These are phyloP conservation scores for Lordiphosa collinella DNA, from an alignment of 1,140 invertebrate species.

Conservation along the genomic window DNA sequence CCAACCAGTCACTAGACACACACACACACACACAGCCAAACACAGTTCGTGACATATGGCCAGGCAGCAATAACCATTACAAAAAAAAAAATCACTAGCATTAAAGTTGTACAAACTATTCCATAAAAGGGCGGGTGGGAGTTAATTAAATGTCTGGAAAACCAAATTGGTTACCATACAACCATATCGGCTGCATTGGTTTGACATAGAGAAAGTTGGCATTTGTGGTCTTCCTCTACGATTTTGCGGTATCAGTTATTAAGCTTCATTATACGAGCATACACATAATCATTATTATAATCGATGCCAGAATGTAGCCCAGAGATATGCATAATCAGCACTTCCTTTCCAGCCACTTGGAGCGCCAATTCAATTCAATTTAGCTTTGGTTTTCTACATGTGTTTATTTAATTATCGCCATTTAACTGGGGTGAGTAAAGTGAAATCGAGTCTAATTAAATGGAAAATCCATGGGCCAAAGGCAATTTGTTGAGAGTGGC, in stretches of 20 bases:
- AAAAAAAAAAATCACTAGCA: constrained; percentile 3
- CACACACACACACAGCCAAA: constrained; percentile 25
- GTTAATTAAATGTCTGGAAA: constrained; percentile 49
- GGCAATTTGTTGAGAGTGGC: background rate
- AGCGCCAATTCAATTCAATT: constrained; percentile 28
- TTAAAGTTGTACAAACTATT: constrained; percentile 21
- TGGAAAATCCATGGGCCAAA: constrained; percentile 2
- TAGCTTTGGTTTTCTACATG: constrained; percentile 16
- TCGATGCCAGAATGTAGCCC: constrained; percentile 18
- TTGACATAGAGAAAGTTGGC: background rate
- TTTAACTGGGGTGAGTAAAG: constrained; percentile 23
- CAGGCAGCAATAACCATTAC: background rate
- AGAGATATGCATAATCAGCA: constrained; percentile 18
- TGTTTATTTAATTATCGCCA: constrained; percentile 17
- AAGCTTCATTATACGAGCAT: constrained; percentile 2
- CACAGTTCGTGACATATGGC: constrained; percentile 35
- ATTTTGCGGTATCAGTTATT: constrained; percentile 26
- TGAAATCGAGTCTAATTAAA: constrained; percentile 34
- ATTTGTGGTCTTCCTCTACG: background rate
- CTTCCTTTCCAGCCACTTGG: constrained; percentile 40
- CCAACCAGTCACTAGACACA: background rate
- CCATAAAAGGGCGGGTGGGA: constrained; percentile 30
- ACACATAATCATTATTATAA: constrained; percentile 17
- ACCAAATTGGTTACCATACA: constrained; percentile 13
- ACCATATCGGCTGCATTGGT: too few relatives aligned